Percentiles rank a stretch among this genome's conserved stretches.
Conservation (phyloP, 2,888 invertebrate species). For the Papilio protenor region DNA sequence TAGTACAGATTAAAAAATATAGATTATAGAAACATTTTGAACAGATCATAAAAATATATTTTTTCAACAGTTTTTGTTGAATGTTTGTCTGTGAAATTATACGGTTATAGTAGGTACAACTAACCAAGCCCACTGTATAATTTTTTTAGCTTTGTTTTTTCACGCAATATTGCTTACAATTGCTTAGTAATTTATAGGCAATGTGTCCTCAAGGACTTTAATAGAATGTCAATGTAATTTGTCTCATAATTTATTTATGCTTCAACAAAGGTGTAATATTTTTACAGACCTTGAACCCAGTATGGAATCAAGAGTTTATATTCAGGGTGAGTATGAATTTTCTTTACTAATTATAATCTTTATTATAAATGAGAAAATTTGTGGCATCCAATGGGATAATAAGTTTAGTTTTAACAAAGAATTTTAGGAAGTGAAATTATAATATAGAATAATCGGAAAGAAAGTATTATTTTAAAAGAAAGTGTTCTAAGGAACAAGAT, state of each 20-base stretch:
- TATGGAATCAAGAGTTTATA: slow-evolving; percentile 99
- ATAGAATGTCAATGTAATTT: slow-evolving; percentile 7
- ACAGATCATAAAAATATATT: too few relatives aligned
- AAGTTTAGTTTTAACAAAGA: too few relatives aligned
- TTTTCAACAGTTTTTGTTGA: too few relatives aligned
- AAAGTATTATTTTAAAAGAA: too few relatives aligned
- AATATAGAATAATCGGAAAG: too few relatives aligned
- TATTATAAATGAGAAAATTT: background rate
- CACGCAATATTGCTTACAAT: background rate
- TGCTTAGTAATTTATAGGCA: background rate
- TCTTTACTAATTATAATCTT: background rate
- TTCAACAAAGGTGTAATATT: slow-evolving; percentile 28
- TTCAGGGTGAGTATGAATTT: slow-evolving; percentile 90
- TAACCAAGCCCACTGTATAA: background rate
- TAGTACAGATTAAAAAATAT: too few relatives aligned
- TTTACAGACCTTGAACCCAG: slow-evolving; percentile 96
- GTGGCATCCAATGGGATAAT: too few relatives aligned
- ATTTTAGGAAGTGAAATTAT: too few relatives aligned
- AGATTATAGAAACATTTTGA: too few relatives aligned
- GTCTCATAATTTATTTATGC: slow-evolving; percentile 1
- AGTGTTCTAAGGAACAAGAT: too few relatives aligned
- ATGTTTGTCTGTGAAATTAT: too few relatives aligned
- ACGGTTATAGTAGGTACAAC: too few relatives aligned
- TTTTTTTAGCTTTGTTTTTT: background rate
- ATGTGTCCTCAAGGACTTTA: background rate